A percentile compares a stretch with the other conserved stretches of the same genome.
Conservation (phyloP, 2,888 invertebrate genomes). For the Eupeodes latifasciatus region DNA sequence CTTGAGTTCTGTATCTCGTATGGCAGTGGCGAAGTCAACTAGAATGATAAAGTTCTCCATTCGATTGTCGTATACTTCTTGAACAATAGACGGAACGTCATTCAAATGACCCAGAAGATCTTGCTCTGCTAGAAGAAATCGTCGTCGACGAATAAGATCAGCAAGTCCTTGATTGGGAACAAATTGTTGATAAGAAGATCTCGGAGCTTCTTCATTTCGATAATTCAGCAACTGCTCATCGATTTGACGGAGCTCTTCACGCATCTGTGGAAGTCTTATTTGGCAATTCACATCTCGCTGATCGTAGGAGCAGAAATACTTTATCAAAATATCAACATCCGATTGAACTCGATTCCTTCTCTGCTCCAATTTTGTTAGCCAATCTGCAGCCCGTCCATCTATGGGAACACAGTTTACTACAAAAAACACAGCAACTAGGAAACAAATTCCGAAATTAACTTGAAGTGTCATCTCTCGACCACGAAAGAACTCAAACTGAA, state of each 20-base stretch:
- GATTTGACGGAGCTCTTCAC: slow-evolving; percentile 63
- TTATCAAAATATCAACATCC: slow-evolving; percentile 57
- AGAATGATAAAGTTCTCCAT: slow-evolving; percentile 56
- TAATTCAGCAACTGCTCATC: slow-evolving; percentile 61
- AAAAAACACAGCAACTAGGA: slow-evolving; percentile 23
- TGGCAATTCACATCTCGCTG: slow-evolving; percentile 60
- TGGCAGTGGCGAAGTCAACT: slow-evolving; percentile 60
- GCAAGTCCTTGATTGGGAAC: neutral
- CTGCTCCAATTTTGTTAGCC: slow-evolving; percentile 49
- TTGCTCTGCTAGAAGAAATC: slow-evolving; percentile 48
- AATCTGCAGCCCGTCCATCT: slow-evolving; percentile 33
- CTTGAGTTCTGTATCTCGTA: slow-evolving; percentile 54
- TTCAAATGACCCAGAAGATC: slow-evolving; percentile 19
- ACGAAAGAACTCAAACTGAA: slow-evolving; percentile 69
- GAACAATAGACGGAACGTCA: slow-evolving; percentile 35
- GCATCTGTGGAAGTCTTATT: slow-evolving; percentile 48
- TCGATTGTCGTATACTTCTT: slow-evolving; percentile 54
- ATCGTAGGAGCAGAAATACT: slow-evolving; percentile 57
- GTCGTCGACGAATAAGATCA: slow-evolving; percentile 43
- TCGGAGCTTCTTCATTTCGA: slow-evolving; percentile 17
- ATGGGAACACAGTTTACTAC: neutral
- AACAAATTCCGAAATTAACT: slow-evolving; percentile 4
- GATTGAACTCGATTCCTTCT: slow-evolving; percentile 44
- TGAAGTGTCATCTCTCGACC: slow-evolving; percentile 60
- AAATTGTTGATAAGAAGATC: slow-evolving; percentile 12